A percentile compares a stretch with the other conserved stretches of the same genome.
These are phyloP conservation scores for Rutpela maculata DNA, from an alignment of 2,888 invertebrate genomes.

Conservation along the genomic window DNA sequence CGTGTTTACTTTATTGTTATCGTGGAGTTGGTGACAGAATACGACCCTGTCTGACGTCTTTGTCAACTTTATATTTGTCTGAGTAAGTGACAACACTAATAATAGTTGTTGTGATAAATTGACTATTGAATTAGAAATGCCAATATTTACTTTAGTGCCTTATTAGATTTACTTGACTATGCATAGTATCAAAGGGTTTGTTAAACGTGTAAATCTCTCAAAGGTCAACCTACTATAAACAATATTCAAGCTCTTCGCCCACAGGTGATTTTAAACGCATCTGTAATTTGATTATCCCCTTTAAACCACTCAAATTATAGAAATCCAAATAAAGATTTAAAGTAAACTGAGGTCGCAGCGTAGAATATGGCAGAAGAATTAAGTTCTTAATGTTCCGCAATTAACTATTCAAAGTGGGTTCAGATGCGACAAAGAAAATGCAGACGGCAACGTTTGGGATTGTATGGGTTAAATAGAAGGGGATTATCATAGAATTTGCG, in stretches of 20 bases:
- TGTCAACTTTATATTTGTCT: no score
- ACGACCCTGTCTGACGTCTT: no score
- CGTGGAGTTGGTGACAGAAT: no score
- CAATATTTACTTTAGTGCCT: no score
- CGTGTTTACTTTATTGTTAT: no score
- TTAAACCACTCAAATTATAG: not conserved
- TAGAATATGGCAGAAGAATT: constrained; percentile 31
- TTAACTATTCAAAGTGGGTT: constrained; percentile 33
- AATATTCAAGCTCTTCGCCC: not conserved
- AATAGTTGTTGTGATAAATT: no score
- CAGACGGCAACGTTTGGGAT: constrained; percentile 35
- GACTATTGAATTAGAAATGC: no score
- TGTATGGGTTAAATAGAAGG: constrained; percentile 32
- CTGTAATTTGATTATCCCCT: not conserved
- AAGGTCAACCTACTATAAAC: not conserved
- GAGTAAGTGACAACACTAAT: no score
- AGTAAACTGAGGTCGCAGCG: constrained; percentile 11
- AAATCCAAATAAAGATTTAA: constrained; percentile 29
- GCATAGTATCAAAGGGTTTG: no score
- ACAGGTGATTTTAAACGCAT: not conserved
- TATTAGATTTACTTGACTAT: no score
- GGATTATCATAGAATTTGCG: constrained; percentile 38
- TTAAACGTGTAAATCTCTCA: no score
- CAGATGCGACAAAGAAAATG: constrained; percentile 32
- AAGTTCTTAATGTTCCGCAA: constrained; percentile 37